Evolutionary conservation across 2,797 vertebrate genomes (phyloP), one percentile per base, ranked within the genome.

Genomic region (Danio tinwini): DNA sequence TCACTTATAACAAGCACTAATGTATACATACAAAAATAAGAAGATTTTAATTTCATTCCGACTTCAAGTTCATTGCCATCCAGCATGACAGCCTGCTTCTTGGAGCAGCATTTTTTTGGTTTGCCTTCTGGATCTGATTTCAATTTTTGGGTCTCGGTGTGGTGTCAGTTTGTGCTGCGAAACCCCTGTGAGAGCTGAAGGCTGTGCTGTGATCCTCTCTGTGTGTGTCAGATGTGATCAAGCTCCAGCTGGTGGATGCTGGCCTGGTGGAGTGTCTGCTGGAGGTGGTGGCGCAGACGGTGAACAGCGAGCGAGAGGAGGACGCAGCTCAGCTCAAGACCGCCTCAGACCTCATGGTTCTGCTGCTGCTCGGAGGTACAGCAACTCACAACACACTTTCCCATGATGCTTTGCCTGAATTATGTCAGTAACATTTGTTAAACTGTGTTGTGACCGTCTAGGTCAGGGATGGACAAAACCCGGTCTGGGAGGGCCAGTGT

Each of bases 211-310:
- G 47, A 69, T 13, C 11, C 7, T n/a, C 42, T 29, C 58, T 6
- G 29, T 71, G 9, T 58, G 14, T 70, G 78, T 65, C 89, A 99
- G 98, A 99, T 91, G 93, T 93, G 85, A 99, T 99, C 86, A 99
- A 99, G 89, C 93, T 99, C 81, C 97, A 99, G 91, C 90, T 99
- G 89, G 98, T 99, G 84, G 98, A 99, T 88, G 97, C 97, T 0
- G 98, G 97, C 64, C 90, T 99, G 88, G 98, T 98, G 74, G 97
- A 99, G 85, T 98, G 96, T 89, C 94, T 99, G 14, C 94, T 99
- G 85, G 95, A 98, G 76, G 95, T 98, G 16, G 98, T 99, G 84
- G 95, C 95, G 81, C 95, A 97, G 87, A 98, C 96, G 0, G 95
- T 99, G 84, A 95, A 96, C 13, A 96, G 97, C 53, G 96, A 98